Evolutionary conservation across 2,888 invertebrate genomes (phyloP), one percentile per base, ranked within the genome.

Genomic region (Aproaerema taeniolella): DNA sequence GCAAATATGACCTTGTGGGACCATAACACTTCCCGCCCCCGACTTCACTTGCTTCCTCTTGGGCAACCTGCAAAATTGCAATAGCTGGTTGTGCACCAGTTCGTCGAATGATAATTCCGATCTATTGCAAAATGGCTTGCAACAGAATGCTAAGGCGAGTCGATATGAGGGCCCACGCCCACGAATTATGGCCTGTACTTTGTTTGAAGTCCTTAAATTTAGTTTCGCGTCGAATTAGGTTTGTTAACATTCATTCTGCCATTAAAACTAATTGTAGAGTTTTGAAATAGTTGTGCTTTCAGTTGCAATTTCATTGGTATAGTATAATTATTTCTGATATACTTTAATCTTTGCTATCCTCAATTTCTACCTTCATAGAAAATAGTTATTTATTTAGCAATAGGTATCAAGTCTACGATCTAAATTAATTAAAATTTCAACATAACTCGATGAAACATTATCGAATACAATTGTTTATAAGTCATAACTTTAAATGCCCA

Each of bases 51-150:
- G 65, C 69, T 75, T 80, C 76, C 79, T 74, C 68, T 80, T 71
- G 54, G 47, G 69, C 69, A 77, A 73, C 61, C 37, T 9, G 28
- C 57, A 44, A 50, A 61, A 55, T 59, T 65, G 77, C 76, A 78
- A 70, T 62, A 58, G 53, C 54, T 61, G 58, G 81, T 78, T 82
- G 75, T 85, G 85, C 85, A 86, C 85, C 66, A 83, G 75, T 85
- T 83, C 74, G 67, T 61, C 65, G 71, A 75, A 81, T 82, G 81
- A 85, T 86, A 83, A 85, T 86, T 81, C 81, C 77, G 58, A 81
- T 74, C 67, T 65, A 55, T 86, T 86, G 82, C 85, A 73, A 81
- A 72, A 82, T 58, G 48, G 47, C 48, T 68, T 73, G 81, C 77
- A 75, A 76, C 66, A 69, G 69, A 78, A 76, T 76, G 76, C 68